These are phyloP conservation scores for Spea bombifrons DNA, from an alignment of 2,113 vertebrate species.

Conservation along the genomic window DNA sequence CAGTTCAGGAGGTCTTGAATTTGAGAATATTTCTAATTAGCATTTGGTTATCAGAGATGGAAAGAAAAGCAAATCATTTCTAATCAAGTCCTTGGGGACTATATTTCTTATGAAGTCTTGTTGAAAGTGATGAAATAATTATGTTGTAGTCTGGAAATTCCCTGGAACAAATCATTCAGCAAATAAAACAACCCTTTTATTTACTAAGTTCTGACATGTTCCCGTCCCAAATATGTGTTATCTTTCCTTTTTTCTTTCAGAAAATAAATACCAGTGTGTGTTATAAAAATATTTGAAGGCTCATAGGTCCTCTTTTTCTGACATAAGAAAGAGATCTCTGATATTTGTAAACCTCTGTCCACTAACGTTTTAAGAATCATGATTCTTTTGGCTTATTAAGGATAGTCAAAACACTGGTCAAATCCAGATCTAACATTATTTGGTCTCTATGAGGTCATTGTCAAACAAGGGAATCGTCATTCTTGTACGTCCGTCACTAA, in stretches of 20 bases:
- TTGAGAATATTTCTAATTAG: constrained; percentile 49
- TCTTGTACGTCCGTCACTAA: no score
- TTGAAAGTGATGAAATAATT: constrained; percentile 37
- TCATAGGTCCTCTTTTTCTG: background rate
- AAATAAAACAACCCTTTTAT: constrained; percentile 19
- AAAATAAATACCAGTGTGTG: background rate
- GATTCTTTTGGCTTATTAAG: no score
- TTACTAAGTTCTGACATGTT: constrained; percentile 11
- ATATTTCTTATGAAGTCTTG: constrained; percentile 39
- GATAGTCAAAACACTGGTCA: no score
- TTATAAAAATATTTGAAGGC: background rate
- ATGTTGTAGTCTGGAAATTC: constrained; percentile 20
- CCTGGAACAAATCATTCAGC: constrained; percentile 19
- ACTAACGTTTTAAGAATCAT: background rate
- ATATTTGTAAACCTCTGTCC: background rate
- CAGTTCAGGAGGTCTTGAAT: constrained; percentile 12
- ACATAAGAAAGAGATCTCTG: background rate
- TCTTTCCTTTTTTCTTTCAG: background rate
- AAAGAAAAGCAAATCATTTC: constrained; percentile 37
- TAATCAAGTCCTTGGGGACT: constrained; percentile 44
- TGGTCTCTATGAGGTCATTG: no score
- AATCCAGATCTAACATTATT: no score
- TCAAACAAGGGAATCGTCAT: no score
- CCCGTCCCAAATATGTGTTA: background rate
- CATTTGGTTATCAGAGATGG: constrained; percentile 47